Base-by-base conservation (phyloP, 2,888 invertebrate genomes). In the Aromia moschata region DNA sequence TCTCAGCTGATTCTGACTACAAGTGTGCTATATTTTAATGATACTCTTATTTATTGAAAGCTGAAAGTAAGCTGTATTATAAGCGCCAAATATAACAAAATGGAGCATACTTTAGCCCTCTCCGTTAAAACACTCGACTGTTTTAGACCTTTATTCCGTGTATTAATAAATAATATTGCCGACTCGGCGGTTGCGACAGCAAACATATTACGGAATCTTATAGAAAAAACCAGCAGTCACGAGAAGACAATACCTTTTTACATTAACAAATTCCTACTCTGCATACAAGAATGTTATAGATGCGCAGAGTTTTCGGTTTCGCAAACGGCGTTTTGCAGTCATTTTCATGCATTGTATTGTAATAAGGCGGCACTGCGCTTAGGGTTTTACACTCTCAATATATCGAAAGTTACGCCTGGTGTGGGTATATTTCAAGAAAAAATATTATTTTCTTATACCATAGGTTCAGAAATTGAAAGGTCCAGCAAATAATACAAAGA, bases 301-400 rank as follows among this genome's bases (percentile, higher is more conserved):
- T 36, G 46, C 33, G 33, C 46, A 11, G 12, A 30, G 17, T 16
- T 45, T 45, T 31, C 10, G 45, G 30, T 33, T 36, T 47, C 30
- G 36, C 33, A 31, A 47, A 31, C 33, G 46, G 15, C 46, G 37
- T 38, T 56, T 56, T 56, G 56, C 56, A 56, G 56, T 56, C 47
- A 56, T 56, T 56, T 56, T 20, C 31, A 47, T 40, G 57, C 52
- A 57, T 57, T 57, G 57, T 57, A 57, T 57, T 57, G 40, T 57
- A 57, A 57, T 57, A 57, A 52, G 57, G 51, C 57, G 51, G 56
- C 38, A 16, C n/a, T 30, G 31, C 36, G 18, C 30, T 44, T 36
- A 40, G 31, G 38, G 40, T 33, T 36, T 47, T 36, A 47, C 33
- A 47, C 46, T 18, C 18, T 47, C 14, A 18, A 16, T 43, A 43